Evolutionary conservation across 2,888 invertebrate species (phyloP).

Genomic region (Microplitis deprimator): DNA sequence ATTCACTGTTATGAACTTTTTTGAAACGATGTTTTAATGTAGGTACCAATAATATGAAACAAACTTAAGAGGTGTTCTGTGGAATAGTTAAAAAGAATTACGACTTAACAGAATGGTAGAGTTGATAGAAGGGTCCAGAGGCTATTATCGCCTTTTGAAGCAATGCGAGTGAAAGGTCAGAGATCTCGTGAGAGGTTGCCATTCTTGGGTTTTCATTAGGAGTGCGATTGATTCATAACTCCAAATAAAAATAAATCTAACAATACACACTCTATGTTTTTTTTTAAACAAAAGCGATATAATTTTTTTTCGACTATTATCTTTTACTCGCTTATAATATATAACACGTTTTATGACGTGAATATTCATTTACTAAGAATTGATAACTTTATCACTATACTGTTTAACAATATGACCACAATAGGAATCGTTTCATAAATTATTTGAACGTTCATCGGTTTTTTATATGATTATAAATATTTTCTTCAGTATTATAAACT

Average conservation of each 20-base stretch:
- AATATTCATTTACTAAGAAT: background rate
- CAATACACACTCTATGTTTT: background rate
- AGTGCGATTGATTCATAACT: conserved; percentile 27
- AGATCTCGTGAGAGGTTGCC: conserved; percentile 28
- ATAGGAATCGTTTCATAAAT: background rate
- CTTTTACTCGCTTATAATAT: background rate
- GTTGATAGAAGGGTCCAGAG: conserved; percentile 27
- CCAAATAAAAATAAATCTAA: conserved; percentile 24
- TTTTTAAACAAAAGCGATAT: conserved; percentile 12
- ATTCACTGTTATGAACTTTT: no score
- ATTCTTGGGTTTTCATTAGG: conserved; percentile 27
- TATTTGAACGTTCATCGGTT: background rate
- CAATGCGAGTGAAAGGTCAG: conserved; percentile 26
- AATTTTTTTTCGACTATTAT: conserved; percentile 24
- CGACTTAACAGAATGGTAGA: conserved; percentile 7
- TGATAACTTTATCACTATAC: background rate
- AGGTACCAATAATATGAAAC: background rate
- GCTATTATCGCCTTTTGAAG: conserved; percentile 20
- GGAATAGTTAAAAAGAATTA: conserved; percentile 13
- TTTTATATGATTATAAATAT: background rate
- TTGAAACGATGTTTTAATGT: no score
- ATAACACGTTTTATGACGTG: conserved; percentile 3
- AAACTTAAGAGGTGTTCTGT: background rate
- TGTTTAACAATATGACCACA: background rate
- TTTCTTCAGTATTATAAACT: no score